A percentile compares a stretch with the other conserved stretches of the same genome.
These are phyloP conservation scores for Cryptoprocta ferox DNA, from an alignment of 2,797 vertebrate genomes.

Conservation along the genomic window DNA sequence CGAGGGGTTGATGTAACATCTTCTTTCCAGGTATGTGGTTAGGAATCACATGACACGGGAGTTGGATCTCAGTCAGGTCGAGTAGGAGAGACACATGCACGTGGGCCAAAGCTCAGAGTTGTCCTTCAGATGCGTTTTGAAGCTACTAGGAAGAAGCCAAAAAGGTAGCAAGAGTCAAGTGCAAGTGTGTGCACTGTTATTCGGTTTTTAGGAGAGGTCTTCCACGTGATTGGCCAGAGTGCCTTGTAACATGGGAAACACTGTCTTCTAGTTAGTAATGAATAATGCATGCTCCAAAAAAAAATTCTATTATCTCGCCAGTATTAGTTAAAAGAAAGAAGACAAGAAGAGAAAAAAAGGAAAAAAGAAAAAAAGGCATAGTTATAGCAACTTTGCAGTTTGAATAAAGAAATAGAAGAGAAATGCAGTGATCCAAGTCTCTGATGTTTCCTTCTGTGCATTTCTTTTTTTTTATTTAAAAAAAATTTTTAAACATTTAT, in stretches of 20 bases:
- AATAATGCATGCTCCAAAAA: background rate
- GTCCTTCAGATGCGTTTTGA: background rate
- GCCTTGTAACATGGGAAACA: background rate
- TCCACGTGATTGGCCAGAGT: background rate
- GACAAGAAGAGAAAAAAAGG: too few relatives aligned
- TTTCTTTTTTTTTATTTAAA: background rate
- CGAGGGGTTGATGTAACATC: too few relatives aligned
- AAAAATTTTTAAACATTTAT: too few relatives aligned
- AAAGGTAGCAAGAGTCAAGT: background rate
- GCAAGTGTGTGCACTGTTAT: background rate
- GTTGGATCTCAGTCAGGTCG: background rate
- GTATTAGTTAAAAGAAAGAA: background rate
- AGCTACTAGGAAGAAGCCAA: background rate
- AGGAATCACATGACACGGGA: background rate
- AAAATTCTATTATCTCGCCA: background rate
- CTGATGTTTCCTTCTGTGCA: background rate
- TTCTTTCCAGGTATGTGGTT: background rate
- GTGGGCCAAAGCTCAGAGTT: rapidly evolving
- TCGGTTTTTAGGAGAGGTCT: background rate
- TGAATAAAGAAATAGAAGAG: background rate
- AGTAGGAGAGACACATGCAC: rapidly evolving
- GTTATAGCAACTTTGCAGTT: background rate
- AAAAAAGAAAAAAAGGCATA: background rate
- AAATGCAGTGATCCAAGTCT: background rate
- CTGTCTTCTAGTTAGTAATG: background rate